Evolutionary conservation across 2,113 vertebrate species (phyloP).

Genomic region (Scomber japonicus): DNA sequence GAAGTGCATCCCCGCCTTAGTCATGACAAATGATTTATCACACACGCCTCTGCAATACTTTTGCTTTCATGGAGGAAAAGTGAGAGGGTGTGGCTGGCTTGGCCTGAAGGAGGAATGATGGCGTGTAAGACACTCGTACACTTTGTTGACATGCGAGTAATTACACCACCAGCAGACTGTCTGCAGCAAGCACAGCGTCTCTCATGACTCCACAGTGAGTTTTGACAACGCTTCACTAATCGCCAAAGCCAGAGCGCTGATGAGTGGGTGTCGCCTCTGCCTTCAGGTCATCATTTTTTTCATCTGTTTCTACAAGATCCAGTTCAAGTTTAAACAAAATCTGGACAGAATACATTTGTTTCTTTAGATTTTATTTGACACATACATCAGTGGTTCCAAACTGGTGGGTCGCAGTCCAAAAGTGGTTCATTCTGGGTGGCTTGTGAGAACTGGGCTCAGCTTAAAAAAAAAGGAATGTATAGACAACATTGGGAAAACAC

Average conservation of each 20-base stretch:
- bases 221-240: background rate
- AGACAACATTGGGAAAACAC: too few species aligned
- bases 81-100: conserved; percentile 49
- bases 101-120: conserved; percentile 42
- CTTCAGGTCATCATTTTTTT: background rate
- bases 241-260: background rate
- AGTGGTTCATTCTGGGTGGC: too few species aligned
- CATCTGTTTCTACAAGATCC: background rate
- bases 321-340: too few species aligned
- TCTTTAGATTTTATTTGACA: too few species aligned
- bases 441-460: too few species aligned
- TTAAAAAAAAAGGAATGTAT: too few species aligned
- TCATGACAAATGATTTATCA: conserved; percentile 60
- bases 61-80: conserved; percentile 45
- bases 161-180: background rate
- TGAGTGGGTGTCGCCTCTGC: background rate
- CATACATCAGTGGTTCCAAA: too few species aligned
- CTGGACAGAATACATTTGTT: too few species aligned
- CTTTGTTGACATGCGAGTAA: conserved; percentile 55
- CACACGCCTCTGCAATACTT: conserved; percentile 9
- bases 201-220: background rate
- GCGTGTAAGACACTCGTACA: conserved; percentile 27
- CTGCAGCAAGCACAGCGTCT: conserved; percentile 17
- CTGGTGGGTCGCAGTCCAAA: too few species aligned
- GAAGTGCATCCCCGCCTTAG: conserved; percentile 28